Conservation (phyloP, 2,888 invertebrate species). For the Nephrocerus scutellatus region DNA sequence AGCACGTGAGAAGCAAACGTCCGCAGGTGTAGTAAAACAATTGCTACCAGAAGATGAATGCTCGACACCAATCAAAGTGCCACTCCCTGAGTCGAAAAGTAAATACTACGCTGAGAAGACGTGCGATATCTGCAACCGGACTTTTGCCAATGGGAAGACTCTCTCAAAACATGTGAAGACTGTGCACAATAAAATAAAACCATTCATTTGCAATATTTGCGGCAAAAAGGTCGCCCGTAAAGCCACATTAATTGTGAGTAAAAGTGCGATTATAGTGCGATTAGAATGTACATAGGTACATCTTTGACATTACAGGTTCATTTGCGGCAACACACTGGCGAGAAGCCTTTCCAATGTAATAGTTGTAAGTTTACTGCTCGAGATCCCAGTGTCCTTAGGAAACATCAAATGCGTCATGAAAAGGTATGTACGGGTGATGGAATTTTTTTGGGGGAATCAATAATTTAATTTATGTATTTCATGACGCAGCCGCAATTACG, state of each 20-base stretch:
- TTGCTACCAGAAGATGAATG: constrained; percentile 21
- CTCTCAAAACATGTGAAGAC: constrained; percentile 62
- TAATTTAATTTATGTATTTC: no score
- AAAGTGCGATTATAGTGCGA: not conserved
- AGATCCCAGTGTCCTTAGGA: constrained; percentile 67
- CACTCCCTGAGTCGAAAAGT: constrained; percentile 25
- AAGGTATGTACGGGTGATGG: constrained; percentile 18
- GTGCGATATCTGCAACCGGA: constrained; percentile 62
- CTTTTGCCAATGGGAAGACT: constrained; percentile 62
- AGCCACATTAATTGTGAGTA: constrained; percentile 55
- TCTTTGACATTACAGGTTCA: constrained; percentile 52
- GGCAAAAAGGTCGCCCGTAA: constrained; percentile 66
- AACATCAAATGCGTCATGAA: constrained; percentile 58
- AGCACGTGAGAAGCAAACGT: constrained; percentile 4
- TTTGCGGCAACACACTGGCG: constrained; percentile 68
- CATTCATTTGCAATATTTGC: constrained; percentile 67
- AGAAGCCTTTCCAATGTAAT: constrained; percentile 67
- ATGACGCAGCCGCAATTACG: constrained; percentile 5
- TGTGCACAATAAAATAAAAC: constrained; percentile 67
- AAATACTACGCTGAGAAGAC: constrained; percentile 56
- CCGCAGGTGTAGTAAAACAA: not conserved
- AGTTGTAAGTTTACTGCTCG: constrained; percentile 63
- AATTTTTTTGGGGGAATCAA: not conserved
- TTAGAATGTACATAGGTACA: constrained; percentile 4
- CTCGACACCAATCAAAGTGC: constrained; percentile 13